Percentiles rank a stretch among this genome's conserved stretches.
phyloP scores from a whole-genome alignment of 1,140 invertebrate species.

The Megalonaias nervosa region DNA sequence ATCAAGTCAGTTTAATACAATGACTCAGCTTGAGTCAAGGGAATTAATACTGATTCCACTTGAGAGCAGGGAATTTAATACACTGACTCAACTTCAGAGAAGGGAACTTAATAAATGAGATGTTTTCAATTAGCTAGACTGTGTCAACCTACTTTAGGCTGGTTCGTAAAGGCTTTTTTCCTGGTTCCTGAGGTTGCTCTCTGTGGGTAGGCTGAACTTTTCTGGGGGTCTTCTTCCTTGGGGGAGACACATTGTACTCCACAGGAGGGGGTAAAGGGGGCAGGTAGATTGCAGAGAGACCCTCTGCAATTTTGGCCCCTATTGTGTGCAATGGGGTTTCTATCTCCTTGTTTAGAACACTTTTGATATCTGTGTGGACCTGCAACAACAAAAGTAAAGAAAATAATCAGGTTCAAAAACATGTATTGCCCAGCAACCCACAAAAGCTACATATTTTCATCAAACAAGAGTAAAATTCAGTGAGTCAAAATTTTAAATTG shows the following conservation, averaged over 20 bases:
- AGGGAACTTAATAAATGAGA: too few relatives aligned
- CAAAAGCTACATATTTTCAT: not conserved
- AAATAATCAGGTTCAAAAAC: not conserved
- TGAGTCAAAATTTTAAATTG: not conserved
- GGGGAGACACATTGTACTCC: slow-evolving; percentile 35
- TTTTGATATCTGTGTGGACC: slow-evolving; percentile 62
- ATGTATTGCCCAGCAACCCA: not conserved
- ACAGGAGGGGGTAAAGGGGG: slow-evolving; percentile 64
- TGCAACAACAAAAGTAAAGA: slow-evolving; percentile 25
- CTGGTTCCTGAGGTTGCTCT: slow-evolving; percentile 9
- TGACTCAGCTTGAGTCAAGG: too few relatives aligned
- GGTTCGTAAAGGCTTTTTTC: slow-evolving; percentile 28
- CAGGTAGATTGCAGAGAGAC: slow-evolving; percentile 61
- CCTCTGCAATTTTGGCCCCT: slow-evolving; percentile 56
- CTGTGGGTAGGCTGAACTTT: slow-evolving; percentile 19
- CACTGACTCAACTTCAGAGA: too few relatives aligned
- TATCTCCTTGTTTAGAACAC: slow-evolving; percentile 45
- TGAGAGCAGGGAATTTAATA: too few relatives aligned
- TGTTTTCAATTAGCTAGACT: not conserved
- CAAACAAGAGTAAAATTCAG: not conserved
- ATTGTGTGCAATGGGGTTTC: slow-evolving; percentile 38
- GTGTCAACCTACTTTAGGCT: slow-evolving; percentile 55
- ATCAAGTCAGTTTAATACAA: too few relatives aligned
- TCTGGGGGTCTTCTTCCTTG: slow-evolving; percentile 22
- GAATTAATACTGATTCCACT: too few relatives aligned